Base-by-base conservation (phyloP, 2,797 vertebrate genomes). In the Steatocranus sp. region DNA sequence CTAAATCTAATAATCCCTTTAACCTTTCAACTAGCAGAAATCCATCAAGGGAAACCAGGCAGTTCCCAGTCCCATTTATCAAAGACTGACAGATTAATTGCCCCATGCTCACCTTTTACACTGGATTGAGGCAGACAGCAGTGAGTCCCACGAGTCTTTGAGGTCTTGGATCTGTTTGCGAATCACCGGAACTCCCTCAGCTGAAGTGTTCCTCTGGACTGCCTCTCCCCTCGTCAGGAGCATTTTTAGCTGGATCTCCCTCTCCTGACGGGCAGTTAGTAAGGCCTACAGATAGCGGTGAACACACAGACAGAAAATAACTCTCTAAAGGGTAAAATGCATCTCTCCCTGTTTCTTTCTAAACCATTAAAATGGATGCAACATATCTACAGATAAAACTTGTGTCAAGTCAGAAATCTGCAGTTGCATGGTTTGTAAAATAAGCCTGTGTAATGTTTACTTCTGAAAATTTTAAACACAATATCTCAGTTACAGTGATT, bases 241-340 rank as follows among this genome's bases (percentile, higher is more conserved):
- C 96, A 99, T 98, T 93, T 98, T 99, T 88, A 99, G 95, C 92
- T 99, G 97, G 80, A 99, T 99, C 96, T 99, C 99, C 81, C 98
- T 97, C 89, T 99, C 98, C 90, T 99, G 98, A 80, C 97, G 97
- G 56, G 97, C 96, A 6, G 97, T 94, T 73, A 99, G 89, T 56
- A 99, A 94, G 8, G 96, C 96, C 98, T 99, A 81, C 11, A 89
- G 86, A 91, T 23, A 86, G 27, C 30, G 18, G 76, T 30, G n/a
- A 83, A 54, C 3, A 11, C 48, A 81, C 17, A 58, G 30, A 75
- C 5, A 25, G 6, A n/a, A 75, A 30, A 80, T 11, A 36, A 38
- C 14, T 20, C 12, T 56, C 27, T 12, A 7, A 58, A 43, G 68
- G 6, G 7, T 53, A 34, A 70, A 70, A 34, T 17, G 30, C 15